A percentile compares a stretch with the other conserved stretches of the same genome.
phyloP scores from a whole-genome alignment of 2,797 vertebrate species.

The Etheostoma nigrum region DNA sequence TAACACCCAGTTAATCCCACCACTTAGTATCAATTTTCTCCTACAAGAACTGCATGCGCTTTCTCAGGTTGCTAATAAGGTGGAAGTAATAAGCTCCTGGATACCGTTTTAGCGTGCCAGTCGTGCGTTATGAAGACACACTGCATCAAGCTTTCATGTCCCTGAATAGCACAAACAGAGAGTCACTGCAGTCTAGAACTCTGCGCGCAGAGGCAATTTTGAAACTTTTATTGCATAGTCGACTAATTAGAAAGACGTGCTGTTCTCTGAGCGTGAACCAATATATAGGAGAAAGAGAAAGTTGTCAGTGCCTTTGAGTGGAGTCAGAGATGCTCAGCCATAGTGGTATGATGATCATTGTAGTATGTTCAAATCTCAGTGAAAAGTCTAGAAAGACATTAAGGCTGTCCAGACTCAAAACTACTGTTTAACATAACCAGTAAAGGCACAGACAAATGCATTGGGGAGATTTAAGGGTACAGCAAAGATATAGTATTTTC shows the following conservation, averaged over 20 bases:
- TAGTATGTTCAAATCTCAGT: not conserved
- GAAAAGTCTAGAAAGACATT: not conserved
- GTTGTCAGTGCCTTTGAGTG: not conserved
- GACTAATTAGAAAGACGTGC: slow-evolving; percentile 40
- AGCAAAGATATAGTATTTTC: not conserved
- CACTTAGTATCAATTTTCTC: slow-evolving; percentile 79
- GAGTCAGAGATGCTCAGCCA: slow-evolving; percentile 21
- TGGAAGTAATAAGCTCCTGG: slow-evolving; percentile 78
- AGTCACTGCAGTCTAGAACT: slow-evolving; percentile 49
- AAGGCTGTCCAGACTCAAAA: not conserved
- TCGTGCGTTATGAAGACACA: slow-evolving; percentile 77
- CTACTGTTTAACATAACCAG: not conserved
- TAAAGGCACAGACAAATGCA: no score
- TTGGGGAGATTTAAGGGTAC: not conserved
- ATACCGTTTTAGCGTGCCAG: slow-evolving; percentile 64
- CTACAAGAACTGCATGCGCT: slow-evolving; percentile 66
- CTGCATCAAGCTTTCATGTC: slow-evolving; percentile 58
- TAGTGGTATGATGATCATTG: slow-evolving; percentile 11
- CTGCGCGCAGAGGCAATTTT: slow-evolving; percentile 46
- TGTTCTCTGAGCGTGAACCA: slow-evolving; percentile 38
- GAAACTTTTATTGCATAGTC: slow-evolving; percentile 44
- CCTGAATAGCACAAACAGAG: slow-evolving; percentile 38
- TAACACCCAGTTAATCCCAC: slow-evolving; percentile 65
- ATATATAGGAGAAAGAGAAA: slow-evolving; percentile 16
- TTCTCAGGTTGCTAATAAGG: slow-evolving; percentile 78